Evolutionary conservation across 2,113 vertebrate species (phyloP), one percentile per base, ranked within the genome.

Genomic region (Chaetodon auriga): DNA sequence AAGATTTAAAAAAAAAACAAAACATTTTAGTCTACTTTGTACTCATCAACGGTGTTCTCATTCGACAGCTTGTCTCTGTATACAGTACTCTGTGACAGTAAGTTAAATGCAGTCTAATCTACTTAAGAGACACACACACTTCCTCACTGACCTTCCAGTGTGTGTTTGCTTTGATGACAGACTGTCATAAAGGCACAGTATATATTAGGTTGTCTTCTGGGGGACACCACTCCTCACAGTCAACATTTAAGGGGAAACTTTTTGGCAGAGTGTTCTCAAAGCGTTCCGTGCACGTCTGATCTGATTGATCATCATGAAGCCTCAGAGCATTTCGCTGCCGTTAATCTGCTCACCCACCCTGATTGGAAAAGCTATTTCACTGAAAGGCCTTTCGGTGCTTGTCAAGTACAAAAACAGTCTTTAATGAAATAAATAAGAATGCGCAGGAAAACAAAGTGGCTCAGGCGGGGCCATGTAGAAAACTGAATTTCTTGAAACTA

Each of bases 341-440:
- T 65, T 65, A 46, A 65, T 65, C 41, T 65, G 63, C 63, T 46
- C 21, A 57, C 54, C n/a, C 23, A 5, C n/a, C 43, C n/a, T 65
- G 41, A 65, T 65, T 46, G n/a, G 41, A 65, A 46, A 65, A 65
- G 43, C 41, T 41, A 65, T 25, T 65, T 45, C 14, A 65, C 63
- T 65, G 41, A 65, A 23, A 65, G 63, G 43, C 63, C 38, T 46
- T 45, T 65, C 12, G 21, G 21, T 65, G 41, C n/a, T 25, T 13
- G 54, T 25, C 54, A 25, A 14, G n/a, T 14, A 57, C n/a, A 55
- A 23, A 23, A 55, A 1, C n/a, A 7, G 19, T 14, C 62, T 61
- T 36, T 18, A 36, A 35, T 61, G 7, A 45, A 65, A 65, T 65
- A 45, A 65, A 65, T 63, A 63, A 2, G 41, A 1, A 38, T 65